phyloP scores from a whole-genome alignment of 2,888 invertebrate genomes.

The Pasiphila rectangulata region DNA sequence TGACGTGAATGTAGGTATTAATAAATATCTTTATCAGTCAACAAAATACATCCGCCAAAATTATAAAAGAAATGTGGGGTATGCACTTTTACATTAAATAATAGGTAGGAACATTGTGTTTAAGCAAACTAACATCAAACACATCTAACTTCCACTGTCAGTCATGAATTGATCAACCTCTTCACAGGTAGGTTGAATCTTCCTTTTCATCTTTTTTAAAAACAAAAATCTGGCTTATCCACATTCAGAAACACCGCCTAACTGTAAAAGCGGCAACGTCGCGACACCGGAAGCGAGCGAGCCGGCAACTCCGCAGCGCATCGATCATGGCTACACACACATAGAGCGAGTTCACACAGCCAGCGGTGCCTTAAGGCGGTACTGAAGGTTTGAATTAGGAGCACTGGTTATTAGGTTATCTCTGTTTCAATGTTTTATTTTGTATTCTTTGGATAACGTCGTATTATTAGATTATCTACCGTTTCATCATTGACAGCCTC shows the following conservation, averaged over 20 bases:
- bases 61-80: no score
- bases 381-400: slow-evolving; percentile 22
- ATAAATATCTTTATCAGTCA: no score
- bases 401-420: slow-evolving; percentile 25
- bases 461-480: no score
- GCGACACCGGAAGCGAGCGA: slow-evolving; percentile 82
- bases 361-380: slow-evolving; percentile 39
- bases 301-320: slow-evolving; percentile 83
- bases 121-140: no score
- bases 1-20: no score
- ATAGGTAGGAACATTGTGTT: no score
- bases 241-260: slow-evolving; percentile 51
- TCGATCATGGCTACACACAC: slow-evolving; percentile 77
- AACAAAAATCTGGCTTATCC: slow-evolving; percentile 38
- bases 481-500: no score
- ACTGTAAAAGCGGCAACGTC: slow-evolving; percentile 59
- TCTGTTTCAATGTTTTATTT: slow-evolving; percentile 11
- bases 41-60: no score
- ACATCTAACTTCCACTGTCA: no score
- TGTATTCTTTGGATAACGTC: slow-evolving; percentile 4
- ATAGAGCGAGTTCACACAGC: slow-evolving; percentile 37
- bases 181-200: no score
- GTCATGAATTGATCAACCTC: no score
- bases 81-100: no score
- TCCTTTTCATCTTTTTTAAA: neutral